A percentile compares a stretch with the other conserved stretches of the same genome.
phyloP scores from a whole-genome alignment of 2,888 invertebrate species.

The Trachelus iudaicus region DNA sequence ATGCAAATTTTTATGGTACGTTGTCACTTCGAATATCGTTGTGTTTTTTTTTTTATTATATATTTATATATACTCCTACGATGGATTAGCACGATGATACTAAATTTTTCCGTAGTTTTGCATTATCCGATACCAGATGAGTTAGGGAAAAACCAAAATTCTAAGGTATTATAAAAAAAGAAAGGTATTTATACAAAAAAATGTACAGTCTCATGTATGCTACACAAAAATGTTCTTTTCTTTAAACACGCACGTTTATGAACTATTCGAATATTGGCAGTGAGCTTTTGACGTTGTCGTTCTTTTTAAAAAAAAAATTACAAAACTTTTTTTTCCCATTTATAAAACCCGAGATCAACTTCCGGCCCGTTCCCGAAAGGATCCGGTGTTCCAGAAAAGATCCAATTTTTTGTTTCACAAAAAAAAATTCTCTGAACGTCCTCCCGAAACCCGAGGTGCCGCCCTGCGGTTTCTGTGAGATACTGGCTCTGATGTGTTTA shows the following conservation, averaged over 20 bases:
- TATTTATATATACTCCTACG: neutral
- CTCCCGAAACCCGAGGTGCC: conserved; percentile 59
- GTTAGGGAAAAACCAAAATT: neutral
- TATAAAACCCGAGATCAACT: neutral
- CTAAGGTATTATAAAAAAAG: neutral
- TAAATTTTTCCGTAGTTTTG: neutral
- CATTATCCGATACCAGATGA: neutral
- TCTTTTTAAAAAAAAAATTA: neutral
- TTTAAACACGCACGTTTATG: neutral
- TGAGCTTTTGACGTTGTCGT: neutral
- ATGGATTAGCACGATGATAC: neutral
- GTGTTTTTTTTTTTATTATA: neutral
- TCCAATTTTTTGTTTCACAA: neutral
- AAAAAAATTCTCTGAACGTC: conserved; percentile 23
- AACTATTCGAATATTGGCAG: neutral
- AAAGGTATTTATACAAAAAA: neutral
- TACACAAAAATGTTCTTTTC: neutral
- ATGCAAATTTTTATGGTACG: neutral
- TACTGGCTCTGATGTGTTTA: conserved; percentile 67
- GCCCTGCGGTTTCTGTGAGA: conserved; percentile 63
- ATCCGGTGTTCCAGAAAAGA: neutral
- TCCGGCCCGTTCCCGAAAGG: neutral
- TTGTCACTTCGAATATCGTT: neutral
- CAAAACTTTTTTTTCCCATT: neutral
- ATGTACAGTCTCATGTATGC: neutral